Conservation (phyloP, 1,140 invertebrate genomes). For the Drosophila azteca region DNA sequence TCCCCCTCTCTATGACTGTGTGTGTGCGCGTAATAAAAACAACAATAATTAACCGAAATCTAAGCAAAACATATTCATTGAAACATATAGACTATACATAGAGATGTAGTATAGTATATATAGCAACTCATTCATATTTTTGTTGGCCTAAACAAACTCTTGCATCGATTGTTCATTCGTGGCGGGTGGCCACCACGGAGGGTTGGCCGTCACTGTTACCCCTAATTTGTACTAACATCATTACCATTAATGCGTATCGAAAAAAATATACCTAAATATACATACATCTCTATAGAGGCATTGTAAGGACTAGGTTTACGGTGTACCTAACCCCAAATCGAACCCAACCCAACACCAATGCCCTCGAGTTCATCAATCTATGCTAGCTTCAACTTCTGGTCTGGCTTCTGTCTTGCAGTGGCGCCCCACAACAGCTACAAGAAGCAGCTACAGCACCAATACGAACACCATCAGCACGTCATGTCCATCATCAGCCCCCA, state of each 20-base stretch:
- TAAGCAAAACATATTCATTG: slow-evolving; percentile 39
- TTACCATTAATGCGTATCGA: slow-evolving; percentile 34
- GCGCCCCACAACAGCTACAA: slow-evolving; percentile 5
- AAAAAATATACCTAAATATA: neutral
- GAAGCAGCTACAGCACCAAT: slow-evolving; percentile 24
- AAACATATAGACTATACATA: slow-evolving; percentile 19
- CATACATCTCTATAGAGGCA: too few species aligned
- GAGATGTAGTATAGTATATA: slow-evolving; percentile 10
- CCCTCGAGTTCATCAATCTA: slow-evolving; percentile 14
- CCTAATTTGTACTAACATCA: slow-evolving; percentile 48
- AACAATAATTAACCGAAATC: slow-evolving; percentile 49
- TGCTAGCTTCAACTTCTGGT: slow-evolving; percentile 29
- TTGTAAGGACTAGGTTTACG: slow-evolving; percentile 8
- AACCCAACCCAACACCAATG: neutral
- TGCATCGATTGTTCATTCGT: slow-evolving; percentile 5
- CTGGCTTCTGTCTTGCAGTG: slow-evolving; percentile 66
- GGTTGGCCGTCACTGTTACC: slow-evolving; percentile 4
- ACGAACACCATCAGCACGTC: slow-evolving; percentile 15
- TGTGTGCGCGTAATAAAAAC: slow-evolving; percentile 44
- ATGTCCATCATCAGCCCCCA: slow-evolving; percentile 59
- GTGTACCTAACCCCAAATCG: neutral
- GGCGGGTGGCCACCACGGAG: slow-evolving; percentile 31
- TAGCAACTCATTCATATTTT: slow-evolving; percentile 37
- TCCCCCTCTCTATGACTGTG: neutral
- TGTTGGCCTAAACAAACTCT: slow-evolving; percentile 47